phyloP scores from a whole-genome alignment of 2,797 vertebrate genomes.

The Psittacula echo region DNA sequence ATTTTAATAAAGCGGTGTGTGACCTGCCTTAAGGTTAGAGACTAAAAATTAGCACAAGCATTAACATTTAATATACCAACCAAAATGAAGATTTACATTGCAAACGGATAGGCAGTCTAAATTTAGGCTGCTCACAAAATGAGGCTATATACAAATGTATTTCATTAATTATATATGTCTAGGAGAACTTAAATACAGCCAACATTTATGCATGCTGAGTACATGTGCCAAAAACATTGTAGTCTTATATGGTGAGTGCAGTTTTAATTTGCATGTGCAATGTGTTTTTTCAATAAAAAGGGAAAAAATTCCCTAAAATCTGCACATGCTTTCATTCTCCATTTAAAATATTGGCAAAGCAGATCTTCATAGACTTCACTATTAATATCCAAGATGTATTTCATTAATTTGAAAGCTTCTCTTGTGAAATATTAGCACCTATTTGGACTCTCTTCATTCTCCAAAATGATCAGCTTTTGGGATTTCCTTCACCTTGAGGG shows the following conservation, averaged over 20 bases:
- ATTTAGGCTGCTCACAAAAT: conserved; percentile 69
- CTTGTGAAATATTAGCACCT: conserved; percentile 41
- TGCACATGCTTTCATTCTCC: conserved; percentile 18
- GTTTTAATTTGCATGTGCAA: conserved; percentile 64
- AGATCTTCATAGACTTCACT: conserved; percentile 32
- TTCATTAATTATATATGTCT: conserved; percentile 73
- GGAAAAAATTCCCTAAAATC: neutral
- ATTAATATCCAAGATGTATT: conserved; percentile 70
- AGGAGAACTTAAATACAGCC: conserved; percentile 62
- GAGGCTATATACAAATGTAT: conserved; percentile 66
- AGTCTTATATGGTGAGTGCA: conserved; percentile 61
- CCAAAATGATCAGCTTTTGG: conserved; percentile 5
- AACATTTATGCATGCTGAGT: conserved; percentile 57
- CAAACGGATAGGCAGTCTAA: conserved; percentile 64
- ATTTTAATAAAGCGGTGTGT: conserved; percentile 68
- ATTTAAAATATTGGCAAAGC: conserved; percentile 45
- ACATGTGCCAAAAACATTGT: conserved; percentile 56
- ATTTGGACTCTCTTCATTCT: conserved; percentile 31
- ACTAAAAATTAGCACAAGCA: conserved; percentile 63
- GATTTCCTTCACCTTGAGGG: conserved; percentile 8
- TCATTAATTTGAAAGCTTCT: conserved; percentile 62
- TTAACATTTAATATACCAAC: conserved; percentile 71
- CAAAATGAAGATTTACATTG: conserved; percentile 69
- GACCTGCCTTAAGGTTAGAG: conserved; percentile 70
- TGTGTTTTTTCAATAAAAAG: conserved; percentile 57